These are phyloP conservation scores for Natrix natrix DNA, from an alignment of 2,797 vertebrate species.

Conservation along the genomic window DNA sequence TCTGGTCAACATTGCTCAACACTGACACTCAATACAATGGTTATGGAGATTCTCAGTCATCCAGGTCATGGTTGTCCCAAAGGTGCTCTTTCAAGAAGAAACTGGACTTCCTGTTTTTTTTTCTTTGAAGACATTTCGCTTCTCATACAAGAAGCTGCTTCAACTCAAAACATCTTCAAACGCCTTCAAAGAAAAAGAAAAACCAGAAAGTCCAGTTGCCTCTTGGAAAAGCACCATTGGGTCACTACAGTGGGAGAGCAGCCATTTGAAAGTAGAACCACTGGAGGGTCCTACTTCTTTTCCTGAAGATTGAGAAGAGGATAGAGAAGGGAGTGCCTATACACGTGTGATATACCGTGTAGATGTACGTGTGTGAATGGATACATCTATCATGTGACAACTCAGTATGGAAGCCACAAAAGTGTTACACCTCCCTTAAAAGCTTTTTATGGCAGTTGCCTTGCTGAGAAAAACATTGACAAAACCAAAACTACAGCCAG, in stretches of 20 bases:
- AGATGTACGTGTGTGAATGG: background rate
- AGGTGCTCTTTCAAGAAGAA: too few relatives aligned
- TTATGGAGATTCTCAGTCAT: too few relatives aligned
- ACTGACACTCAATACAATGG: background rate
- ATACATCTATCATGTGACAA: background rate
- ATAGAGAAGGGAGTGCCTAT: background rate
- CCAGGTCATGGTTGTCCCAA: too few relatives aligned
- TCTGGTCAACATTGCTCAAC: background rate
- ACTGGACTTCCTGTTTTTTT: too few relatives aligned
- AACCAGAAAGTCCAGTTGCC: too few relatives aligned
- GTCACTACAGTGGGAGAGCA: background rate
- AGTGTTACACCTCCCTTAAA: background rate
- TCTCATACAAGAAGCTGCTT: too few relatives aligned
- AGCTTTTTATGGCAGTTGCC: background rate
- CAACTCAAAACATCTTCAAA: too few relatives aligned
- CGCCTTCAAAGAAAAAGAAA: too few relatives aligned
- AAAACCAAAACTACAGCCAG: background rate
- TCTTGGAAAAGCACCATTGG: too few relatives aligned
- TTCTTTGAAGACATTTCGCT: too few relatives aligned
- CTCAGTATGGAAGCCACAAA: background rate
- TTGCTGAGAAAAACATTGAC: background rate
- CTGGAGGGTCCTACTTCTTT: background rate
- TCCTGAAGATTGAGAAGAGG: background rate
- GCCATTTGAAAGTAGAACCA: background rate
- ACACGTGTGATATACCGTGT: background rate